Conservation (phyloP, 2,888 invertebrate genomes). For the Ptychoptera albimana region DNA sequence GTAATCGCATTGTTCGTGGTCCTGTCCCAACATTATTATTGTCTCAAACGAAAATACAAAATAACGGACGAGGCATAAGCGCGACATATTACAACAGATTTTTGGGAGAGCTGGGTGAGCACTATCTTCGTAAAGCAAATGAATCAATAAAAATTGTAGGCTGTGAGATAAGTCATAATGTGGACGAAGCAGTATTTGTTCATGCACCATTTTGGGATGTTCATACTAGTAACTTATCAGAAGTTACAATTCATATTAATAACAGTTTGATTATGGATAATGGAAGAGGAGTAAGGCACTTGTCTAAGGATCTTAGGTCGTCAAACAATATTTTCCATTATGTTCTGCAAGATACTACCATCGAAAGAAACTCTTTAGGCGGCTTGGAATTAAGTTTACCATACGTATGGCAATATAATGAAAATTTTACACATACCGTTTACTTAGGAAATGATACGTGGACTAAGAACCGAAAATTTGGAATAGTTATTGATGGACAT, state of each 20-base stretch:
- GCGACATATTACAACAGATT: slow-evolving; percentile 80
- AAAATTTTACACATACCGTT: slow-evolving; percentile 84
- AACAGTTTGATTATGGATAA: slow-evolving; percentile 74
- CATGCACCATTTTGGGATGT: slow-evolving; percentile 79
- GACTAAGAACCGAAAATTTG: slow-evolving; percentile 72
- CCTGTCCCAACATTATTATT: slow-evolving; percentile 62
- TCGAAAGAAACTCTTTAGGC: slow-evolving; percentile 71
- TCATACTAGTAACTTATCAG: slow-evolving; percentile 71
- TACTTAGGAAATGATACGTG: slow-evolving; percentile 78
- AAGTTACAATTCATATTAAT: slow-evolving; percentile 80
- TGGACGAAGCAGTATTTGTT: slow-evolving; percentile 62
- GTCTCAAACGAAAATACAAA: slow-evolving; percentile 55
- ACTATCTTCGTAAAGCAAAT: slow-evolving; percentile 73
- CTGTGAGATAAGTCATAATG: slow-evolving; percentile 67
- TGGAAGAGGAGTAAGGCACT: slow-evolving; percentile 72
- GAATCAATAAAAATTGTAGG: slow-evolving; percentile 67
- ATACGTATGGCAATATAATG: slow-evolving; percentile 89
- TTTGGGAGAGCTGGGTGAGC: slow-evolving; percentile 69
- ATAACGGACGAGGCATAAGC: slow-evolving; percentile 66
- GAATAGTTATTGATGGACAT: slow-evolving; percentile 78
- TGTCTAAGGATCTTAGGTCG: slow-evolving; percentile 81
- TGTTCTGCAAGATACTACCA: slow-evolving; percentile 67
- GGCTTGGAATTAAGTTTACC: slow-evolving; percentile 84
- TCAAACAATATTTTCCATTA: slow-evolving; percentile 97
- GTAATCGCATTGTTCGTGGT: slow-evolving; percentile 58